Evolutionary conservation across 2,113 vertebrate species (phyloP), one percentile per base, ranked within the genome.

Genomic region (Rhagologus leucostigma): DNA sequence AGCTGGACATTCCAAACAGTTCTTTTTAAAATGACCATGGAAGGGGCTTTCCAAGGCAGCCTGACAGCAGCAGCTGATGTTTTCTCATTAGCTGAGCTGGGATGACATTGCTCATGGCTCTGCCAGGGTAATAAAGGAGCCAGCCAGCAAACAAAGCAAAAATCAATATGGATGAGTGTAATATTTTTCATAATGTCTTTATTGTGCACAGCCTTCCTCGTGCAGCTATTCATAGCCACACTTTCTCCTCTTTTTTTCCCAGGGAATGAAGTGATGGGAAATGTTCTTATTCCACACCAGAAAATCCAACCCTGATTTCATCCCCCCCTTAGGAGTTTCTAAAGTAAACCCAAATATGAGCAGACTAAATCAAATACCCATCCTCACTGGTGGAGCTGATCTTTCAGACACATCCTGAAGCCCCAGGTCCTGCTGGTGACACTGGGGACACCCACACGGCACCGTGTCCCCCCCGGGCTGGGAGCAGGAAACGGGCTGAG

Each of bases 151-250:
- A 90, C 88, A 86, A 89, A 96, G 96, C 92, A 93, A 71, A 92
- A 96, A 96, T 97, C 96, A 95, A 95, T 96, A 84, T 68, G 93
- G 88, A 94, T 90, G 89, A 93, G 86, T 70, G 67, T 57, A 94
- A 87, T 93, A 94, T 93, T 93, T 96, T 86, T 96, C 93, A 90
- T 91, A 73, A 74, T 56, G 73, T 92, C 93, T 94, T 84, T 65
- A 84, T 71, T 50, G 80, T 78, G 64, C 30, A 21, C 64, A 84
- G 89, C 88, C 11, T 76, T 94, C 70, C 91, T 93, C 71, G 4
- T 3, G 2, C 75, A 39, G 75, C 82, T 88, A 70, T 81, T 84
- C 74, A 84, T 11, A 95, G 94, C 60, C 70, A 79, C 62, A 46
- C n/a, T 92, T 76, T 73, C 78, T 75, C 69, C 49, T 78, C 33